Evolutionary conservation across 1,140 invertebrate genomes (phyloP), one percentile per base, ranked within the genome.

Genomic region (Diprion similis): DNA sequence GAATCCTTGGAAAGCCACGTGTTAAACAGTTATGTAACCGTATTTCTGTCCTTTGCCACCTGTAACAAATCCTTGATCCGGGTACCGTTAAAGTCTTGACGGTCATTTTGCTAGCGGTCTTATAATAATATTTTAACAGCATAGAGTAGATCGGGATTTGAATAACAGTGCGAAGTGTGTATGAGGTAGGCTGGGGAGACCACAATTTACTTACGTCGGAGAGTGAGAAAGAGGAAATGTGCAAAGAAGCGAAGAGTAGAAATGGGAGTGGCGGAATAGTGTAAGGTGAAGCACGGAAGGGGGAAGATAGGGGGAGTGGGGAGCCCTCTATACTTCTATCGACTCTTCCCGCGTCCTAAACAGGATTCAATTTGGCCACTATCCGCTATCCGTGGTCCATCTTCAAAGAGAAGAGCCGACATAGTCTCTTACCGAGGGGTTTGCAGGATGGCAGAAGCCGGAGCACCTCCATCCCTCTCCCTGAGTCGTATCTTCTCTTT

Each of bases 321-420:
- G 79, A 80, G 78, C 73, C 17, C 17, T 72, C 74, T 70, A 76
- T 74, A 73, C 70, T 79, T 81, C 75, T 73, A 66, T 59, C 51
- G 77, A 77, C 77, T 73, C 75, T 77, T 80, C 78, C 68, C 78
- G 79, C 84, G 82, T 87, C 84, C 85, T 87, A 87, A 87, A 84
- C 86, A 87, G 81, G 83, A 87, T 88, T 88, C 86, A 88, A 88
- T 88, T 88, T 88, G 82, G 83, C 79, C 84, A 81, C 82, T 85
- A 78, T 59, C 51, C 51, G 51, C 80, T 68, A 68, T 81, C 69
- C 83, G 82, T 79, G 82, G 85, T 87, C 82, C 82, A 87, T 84
- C 86, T 88, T 88, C 86, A 87, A 87, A 87, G 85, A 86, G 84
- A 87, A 88, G 86, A 85, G 85, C 84, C 85, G 85, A 85, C 80